Evolutionary conservation across 2,888 invertebrate species (phyloP).

Genomic region (Oligia fasciuncula): DNA sequence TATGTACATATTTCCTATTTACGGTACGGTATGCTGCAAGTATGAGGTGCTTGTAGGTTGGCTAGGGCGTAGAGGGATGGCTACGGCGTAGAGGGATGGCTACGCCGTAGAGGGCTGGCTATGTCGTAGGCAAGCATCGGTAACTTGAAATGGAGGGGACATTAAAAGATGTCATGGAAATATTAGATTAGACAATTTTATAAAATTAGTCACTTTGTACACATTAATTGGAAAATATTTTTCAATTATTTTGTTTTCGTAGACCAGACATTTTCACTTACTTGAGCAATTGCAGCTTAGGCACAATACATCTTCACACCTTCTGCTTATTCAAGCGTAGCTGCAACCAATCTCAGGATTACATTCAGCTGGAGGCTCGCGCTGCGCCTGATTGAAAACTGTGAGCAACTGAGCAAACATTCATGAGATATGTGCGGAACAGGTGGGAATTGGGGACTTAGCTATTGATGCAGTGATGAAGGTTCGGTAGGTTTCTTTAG

Average conservation of each 20-base stretch:
- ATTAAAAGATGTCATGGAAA: neutral
- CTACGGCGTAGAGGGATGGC: neutral
- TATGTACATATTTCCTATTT: conserved; percentile 34
- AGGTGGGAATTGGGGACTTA: neutral
- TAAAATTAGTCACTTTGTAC: neutral
- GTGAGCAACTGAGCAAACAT: conserved; percentile 51
- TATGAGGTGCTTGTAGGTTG: conserved; percentile 15
- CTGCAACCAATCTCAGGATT: conserved; percentile 61
- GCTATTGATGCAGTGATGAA: conserved; percentile 26
- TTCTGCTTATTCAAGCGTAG: conserved; percentile 13
- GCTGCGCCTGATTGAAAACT: conserved; percentile 55
- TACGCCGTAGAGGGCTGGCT: too few relatives aligned
- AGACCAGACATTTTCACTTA: neutral
- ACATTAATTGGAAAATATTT: neutral
- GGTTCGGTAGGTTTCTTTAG: neutral
- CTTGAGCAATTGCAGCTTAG: neutral
- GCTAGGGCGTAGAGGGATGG: neutral
- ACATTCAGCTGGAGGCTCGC: conserved; percentile 10
- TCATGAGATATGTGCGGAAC: conserved; percentile 5
- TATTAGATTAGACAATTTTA: neutral
- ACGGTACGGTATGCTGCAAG: neutral
- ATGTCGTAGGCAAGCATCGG: neutral
- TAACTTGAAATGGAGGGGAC: too few relatives aligned
- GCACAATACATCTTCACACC: neutral
- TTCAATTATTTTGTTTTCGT: neutral